Conservation (phyloP, 2,113 vertebrate species). For the Nansenia antarctica region DNA sequence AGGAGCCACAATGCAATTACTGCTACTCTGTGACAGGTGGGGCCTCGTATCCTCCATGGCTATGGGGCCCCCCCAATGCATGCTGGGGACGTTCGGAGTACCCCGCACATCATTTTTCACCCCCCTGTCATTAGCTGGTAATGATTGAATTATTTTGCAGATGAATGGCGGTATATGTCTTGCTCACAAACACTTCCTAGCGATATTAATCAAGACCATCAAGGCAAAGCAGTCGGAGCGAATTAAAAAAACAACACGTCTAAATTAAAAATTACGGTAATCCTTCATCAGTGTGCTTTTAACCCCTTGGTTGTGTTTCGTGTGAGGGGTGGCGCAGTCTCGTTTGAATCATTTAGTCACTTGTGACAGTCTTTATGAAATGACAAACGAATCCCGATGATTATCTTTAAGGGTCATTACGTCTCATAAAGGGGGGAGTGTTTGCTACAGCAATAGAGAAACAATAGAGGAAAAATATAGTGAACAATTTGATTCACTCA, state of each 20-base stretch:
- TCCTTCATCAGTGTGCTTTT: slow-evolving; percentile 90
- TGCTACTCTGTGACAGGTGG: slow-evolving; percentile 80
- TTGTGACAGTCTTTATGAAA: slow-evolving; percentile 29
- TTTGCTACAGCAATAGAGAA: not conserved
- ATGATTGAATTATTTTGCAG: slow-evolving; percentile 99
- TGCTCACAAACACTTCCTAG: slow-evolving; percentile 97
- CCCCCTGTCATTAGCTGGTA: slow-evolving; percentile 97
- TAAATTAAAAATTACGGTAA: slow-evolving; percentile 93
- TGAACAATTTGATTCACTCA: not conserved
- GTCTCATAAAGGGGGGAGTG: not conserved
- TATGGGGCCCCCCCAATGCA: slow-evolving; percentile 74
- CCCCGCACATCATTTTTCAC: slow-evolving; percentile 95
- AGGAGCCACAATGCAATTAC: slow-evolving; percentile 85
- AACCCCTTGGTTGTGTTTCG: slow-evolving; percentile 69
- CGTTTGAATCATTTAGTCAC: slow-evolving; percentile 38
- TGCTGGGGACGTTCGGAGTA: slow-evolving; percentile 83
- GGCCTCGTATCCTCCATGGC: slow-evolving; percentile 65
- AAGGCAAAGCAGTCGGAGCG: slow-evolving; percentile 91
- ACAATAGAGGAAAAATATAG: not conserved
- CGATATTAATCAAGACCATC: slow-evolving; percentile 98
- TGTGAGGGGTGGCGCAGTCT: slow-evolving; percentile 21
- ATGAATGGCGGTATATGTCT: slow-evolving; percentile 98
- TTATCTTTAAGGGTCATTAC: slow-evolving; percentile 8
- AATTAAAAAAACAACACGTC: slow-evolving; percentile 94
- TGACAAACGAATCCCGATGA: slow-evolving; percentile 8